These are phyloP conservation scores for Nerophis lumbriciformis DNA, from an alignment of 2,113 vertebrate species.

Conservation along the genomic window DNA sequence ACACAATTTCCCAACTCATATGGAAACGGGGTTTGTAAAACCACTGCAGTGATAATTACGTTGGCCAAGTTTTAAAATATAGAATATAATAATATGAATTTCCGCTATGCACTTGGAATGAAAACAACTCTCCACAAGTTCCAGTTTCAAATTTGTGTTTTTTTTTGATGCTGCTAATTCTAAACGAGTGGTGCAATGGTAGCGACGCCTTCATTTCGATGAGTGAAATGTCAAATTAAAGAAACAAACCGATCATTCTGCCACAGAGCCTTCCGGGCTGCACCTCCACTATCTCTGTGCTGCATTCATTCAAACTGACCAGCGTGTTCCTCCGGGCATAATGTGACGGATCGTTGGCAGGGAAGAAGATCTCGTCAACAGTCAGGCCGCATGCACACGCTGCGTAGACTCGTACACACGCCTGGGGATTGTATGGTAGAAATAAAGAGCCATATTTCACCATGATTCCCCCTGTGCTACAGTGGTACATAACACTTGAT, in stretches of 20 bases:
- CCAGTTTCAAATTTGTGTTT: not conserved
- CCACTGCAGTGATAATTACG: not conserved
- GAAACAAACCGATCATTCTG: conserved; percentile 29
- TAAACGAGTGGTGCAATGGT: not conserved
- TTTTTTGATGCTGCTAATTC: not conserved
- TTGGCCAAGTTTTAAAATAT: not conserved
- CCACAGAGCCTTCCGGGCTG: conserved; percentile 23
- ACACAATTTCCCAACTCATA: too few relatives aligned
- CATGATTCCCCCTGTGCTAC: conserved; percentile 47
- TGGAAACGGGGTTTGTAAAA: too few relatives aligned
- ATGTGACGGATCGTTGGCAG: conserved; percentile 25
- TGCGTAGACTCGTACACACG: conserved; percentile 10
- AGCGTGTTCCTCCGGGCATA: conserved; percentile 25
- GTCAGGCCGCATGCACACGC: conserved; percentile 21
- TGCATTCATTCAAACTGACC: conserved; percentile 33
- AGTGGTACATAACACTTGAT: conserved; percentile 69
- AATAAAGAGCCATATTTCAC: conserved; percentile 59
- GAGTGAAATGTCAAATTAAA: not conserved
- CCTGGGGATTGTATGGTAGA: conserved; percentile 47
- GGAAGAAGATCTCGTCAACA: conserved; percentile 21
- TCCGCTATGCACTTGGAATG: not conserved
- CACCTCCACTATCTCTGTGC: conserved; percentile 31
- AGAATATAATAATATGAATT: not conserved
- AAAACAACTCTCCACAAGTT: not conserved
- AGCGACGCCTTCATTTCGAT: not conserved